Evolutionary conservation across 2,888 invertebrate genomes (phyloP), one percentile per base, ranked within the genome.

Genomic region (Epinotia demarniana): DNA sequence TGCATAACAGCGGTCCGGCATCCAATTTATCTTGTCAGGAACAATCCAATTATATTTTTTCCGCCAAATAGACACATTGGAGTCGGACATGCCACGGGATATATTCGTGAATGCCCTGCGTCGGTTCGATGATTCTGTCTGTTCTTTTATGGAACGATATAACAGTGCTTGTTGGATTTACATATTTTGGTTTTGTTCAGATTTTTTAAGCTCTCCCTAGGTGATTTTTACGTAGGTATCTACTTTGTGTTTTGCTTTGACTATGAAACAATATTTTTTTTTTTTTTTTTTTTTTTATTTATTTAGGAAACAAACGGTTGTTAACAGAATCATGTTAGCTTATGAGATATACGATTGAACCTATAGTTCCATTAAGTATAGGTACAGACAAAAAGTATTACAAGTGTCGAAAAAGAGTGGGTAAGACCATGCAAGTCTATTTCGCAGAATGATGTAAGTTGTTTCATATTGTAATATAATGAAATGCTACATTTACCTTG

Each of bases 31-130:
- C 84, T 87, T 87, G 87, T 86, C 87, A 87, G 88, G 85, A 88
- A 89, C 89, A 88, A 89, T 89, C 90, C 91, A 91, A 91, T 91
- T 91, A 91, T 89, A 88, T 90, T 89, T 90, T 90, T 90, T 88
- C 88, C 85, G 84, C 86, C 86, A 88, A 88, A 90, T 88, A 87
- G 89, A 87, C 87, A 88, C 75, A 76, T 76, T 68, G 67, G 80
- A 76, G 67, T 77, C 78, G 81, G 80, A 85, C 83, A 83, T 80
- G 81, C 81, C 79, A 81, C 81, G 85, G 81, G 86, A 84, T 87
- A 86, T 88, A 85, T 85, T 82, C 83, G 85, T 83, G 76, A 77
- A 73, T 73, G 75, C 66, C 80, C 77, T 68, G 78, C 67, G 78
- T 72, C 81, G 84, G 82, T 84, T 78, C 81, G 81, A 80, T 84